Conservation (phyloP, 2,113 vertebrate genomes). For the Chaenocephalus aceratus region DNA sequence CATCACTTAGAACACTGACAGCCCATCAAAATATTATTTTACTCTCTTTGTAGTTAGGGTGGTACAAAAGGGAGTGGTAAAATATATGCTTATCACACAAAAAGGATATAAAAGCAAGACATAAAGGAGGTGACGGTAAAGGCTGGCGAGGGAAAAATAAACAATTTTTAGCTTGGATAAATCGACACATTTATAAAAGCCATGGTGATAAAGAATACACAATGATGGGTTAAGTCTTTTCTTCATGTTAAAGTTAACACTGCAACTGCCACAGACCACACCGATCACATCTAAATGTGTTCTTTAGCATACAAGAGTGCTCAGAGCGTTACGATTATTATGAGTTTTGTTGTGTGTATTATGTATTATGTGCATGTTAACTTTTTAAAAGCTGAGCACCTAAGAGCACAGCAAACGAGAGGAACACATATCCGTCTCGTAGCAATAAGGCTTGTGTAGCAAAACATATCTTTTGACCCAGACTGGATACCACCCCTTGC, state of each 20-base stretch:
- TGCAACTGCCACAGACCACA: slow-evolving; percentile 1
- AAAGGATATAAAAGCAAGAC: background rate
- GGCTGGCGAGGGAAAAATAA: background rate
- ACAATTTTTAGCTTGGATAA: background rate
- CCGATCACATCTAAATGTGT: background rate
- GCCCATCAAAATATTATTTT: background rate
- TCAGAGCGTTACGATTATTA: no score
- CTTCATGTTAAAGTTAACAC: slow-evolving; percentile 17
- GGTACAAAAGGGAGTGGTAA: background rate
- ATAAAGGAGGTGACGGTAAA: background rate
- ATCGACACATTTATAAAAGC: background rate
- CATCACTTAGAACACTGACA: background rate
- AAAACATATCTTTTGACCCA: background rate
- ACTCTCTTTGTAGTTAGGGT: background rate
- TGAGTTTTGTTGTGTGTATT: background rate
- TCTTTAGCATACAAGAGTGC: background rate
- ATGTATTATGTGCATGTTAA: background rate
- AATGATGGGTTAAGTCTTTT: background rate
- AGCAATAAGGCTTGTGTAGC: background rate
- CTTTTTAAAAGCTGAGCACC: background rate
- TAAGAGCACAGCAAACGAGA: background rate
- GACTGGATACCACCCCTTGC: background rate
- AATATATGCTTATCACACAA: background rate
- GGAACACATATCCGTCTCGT: background rate
- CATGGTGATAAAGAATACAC: background rate